phyloP scores from a whole-genome alignment of 2,113 vertebrate species.

The Taurulus bubalis region DNA sequence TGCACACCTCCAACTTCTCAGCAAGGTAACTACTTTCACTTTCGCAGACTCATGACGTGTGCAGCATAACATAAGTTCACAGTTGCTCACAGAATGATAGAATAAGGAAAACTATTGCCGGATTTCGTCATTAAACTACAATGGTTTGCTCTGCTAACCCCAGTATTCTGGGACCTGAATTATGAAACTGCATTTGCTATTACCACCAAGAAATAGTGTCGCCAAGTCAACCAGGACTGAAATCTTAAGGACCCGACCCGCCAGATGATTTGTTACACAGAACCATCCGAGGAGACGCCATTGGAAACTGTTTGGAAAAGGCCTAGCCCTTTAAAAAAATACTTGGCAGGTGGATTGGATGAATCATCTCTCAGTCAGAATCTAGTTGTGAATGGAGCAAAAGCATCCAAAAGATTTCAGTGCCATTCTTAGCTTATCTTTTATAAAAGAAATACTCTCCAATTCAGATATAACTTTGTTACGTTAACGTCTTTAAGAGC shows the following conservation, averaged over 20 bases:
- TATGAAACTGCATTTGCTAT: not conserved
- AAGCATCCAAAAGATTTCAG: not conserved
- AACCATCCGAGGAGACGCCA: not conserved
- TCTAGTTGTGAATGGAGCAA: not conserved
- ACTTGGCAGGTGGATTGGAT: not conserved
- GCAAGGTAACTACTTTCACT: not conserved
- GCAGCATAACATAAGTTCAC: not conserved
- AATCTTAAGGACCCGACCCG: not conserved
- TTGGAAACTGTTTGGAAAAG: not conserved
- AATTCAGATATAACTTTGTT: no score
- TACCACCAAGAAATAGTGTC: not conserved
- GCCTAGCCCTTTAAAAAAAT: not conserved
- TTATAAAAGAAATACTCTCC: not conserved
- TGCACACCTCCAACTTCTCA: slow-evolving; percentile 1
- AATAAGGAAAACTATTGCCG: not conserved
- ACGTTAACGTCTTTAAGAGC: no score
- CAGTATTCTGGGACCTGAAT: not conserved
- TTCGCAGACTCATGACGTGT: not conserved
- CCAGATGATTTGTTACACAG: no score
- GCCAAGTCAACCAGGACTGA: not conserved
- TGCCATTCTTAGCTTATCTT: not conserved
- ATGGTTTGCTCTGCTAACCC: not conserved
- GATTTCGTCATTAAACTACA: not conserved
- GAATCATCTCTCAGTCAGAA: not conserved
- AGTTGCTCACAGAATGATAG: not conserved